Conservation (phyloP, 2,113 vertebrate species). For the Camarhynchus parvulus region DNA sequence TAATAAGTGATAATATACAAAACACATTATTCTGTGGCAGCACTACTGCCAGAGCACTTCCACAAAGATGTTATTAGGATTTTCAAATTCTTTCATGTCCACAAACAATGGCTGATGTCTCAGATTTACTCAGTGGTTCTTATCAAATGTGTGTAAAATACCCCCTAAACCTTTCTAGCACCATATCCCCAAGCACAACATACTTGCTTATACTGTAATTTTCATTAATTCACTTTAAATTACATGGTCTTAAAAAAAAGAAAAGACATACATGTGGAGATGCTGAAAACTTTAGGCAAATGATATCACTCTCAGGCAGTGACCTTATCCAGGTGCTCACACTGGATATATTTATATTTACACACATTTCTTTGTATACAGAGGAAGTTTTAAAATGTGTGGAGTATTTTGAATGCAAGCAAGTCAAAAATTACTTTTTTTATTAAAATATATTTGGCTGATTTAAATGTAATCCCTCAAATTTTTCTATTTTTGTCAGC, state of each 20-base stretch:
- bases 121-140: not conserved
- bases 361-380: not conserved
- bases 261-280: not conserved
- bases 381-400: not conserved
- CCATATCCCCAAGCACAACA: not conserved
- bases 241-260: not conserved
- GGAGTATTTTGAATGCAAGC: not conserved
- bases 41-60: not conserved
- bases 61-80: constrained; percentile 34
- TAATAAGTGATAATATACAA: constrained; percentile 61
- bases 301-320: not conserved
- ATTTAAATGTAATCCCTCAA: not conserved
- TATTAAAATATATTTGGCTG: not conserved
- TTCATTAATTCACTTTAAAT: constrained; percentile 27
- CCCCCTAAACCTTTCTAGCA: not conserved
- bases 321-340: not conserved
- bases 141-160: not conserved
- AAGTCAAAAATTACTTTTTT: not conserved
- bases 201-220: not conserved
- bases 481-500: not conserved
- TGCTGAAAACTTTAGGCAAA: not conserved
- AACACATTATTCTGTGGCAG: not conserved
- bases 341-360: not conserved
- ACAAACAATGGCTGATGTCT: constrained; percentile 13
- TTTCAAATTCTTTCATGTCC: constrained; percentile 26